These are phyloP conservation scores for Cylindroiulus punctatus DNA, from an alignment of 2,888 invertebrate genomes.

Conservation along the genomic window DNA sequence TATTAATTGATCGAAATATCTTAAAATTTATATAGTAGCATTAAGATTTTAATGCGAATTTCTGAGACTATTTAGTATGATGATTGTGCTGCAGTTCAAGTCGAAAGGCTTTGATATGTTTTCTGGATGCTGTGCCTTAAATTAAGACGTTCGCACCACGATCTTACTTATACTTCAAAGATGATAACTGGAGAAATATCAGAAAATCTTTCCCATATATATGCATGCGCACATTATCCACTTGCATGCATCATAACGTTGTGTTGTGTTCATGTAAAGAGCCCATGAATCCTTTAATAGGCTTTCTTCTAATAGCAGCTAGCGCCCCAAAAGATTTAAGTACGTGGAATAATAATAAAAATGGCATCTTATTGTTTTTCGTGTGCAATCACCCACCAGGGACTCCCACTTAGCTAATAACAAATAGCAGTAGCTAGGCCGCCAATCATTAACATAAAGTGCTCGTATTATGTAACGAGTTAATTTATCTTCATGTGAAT, in stretches of 20 bases:
- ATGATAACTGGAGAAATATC: not conserved
- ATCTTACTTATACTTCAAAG: not conserved
- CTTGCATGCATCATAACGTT: not conserved
- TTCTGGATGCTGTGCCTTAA: not conserved
- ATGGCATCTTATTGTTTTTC: conserved; percentile 45
- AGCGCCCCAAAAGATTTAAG: conserved; percentile 45
- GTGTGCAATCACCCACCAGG: conserved; percentile 39
- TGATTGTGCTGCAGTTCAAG: not conserved
- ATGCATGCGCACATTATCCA: not conserved
- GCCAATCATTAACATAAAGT: conserved; percentile 47
- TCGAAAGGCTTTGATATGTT: not conserved
- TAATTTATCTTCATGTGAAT: conserved; percentile 45
- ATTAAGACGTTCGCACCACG: not conserved
- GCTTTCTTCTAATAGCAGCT: conserved; percentile 23
- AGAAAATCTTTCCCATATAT: not conserved
- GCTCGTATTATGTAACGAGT: conserved; percentile 45
- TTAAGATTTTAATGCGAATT: not conserved
- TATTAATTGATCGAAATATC: not conserved
- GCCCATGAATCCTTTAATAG: conserved; percentile 31
- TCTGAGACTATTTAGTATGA: not conserved
- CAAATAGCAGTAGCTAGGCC: conserved; percentile 42
- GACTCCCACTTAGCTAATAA: conserved; percentile 28
- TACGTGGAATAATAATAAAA: conserved; percentile 43
- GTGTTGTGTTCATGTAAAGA: not conserved
- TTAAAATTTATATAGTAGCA: not conserved